Base-by-base conservation (phyloP, 2,888 invertebrate genomes). In the Lamellibrachia columna region DNA sequence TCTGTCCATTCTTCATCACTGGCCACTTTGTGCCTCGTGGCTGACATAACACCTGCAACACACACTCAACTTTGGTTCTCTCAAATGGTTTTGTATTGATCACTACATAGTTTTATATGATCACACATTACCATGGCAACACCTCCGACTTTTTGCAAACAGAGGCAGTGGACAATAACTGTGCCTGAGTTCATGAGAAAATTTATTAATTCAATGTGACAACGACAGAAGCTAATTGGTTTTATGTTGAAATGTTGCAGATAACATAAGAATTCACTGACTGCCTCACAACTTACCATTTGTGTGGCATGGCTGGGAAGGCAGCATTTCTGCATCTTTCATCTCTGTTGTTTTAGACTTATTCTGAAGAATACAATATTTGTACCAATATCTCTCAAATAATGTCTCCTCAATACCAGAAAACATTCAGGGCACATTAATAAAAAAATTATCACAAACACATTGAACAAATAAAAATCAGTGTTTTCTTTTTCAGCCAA, bases 1-100 rank as follows among this genome's bases (percentile, higher is more conserved):
- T 75, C 75, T 75, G 75, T 75, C 75, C 75, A 75, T n/a, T 75
- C 75, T 22, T 75, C 75, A 75, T 75, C 75, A 22, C 75, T 75
- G 75, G n/a, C 75, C 75, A 15, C 75, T 22, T 22, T 15, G 75
- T 75, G 15, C 3, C 15, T 75, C 22, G 15, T 22, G 22, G 75
- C 75, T 22, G 75, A 75, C 6, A 15, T 75, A n/a, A 75, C 75
- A 75, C 75, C 75, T 75, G 75, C 22, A 75, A 22, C 22, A 75
- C 75, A 75, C n/a, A 75, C 75, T 75, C 22, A 6, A 60, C 60
- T 60, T 9, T 60, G 60, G 4, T 15, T 15, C 60, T 60, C 60
- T 60, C 7, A 60, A 60, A 15, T 40, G 40, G 40, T 40, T 40
- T 40, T 40, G 40, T 40, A 40, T 40, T 40, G 40, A 40, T 40